Evolutionary conservation across 1,140 invertebrate genomes (phyloP).

Genomic region (Drosophila kikkawai): DNA sequence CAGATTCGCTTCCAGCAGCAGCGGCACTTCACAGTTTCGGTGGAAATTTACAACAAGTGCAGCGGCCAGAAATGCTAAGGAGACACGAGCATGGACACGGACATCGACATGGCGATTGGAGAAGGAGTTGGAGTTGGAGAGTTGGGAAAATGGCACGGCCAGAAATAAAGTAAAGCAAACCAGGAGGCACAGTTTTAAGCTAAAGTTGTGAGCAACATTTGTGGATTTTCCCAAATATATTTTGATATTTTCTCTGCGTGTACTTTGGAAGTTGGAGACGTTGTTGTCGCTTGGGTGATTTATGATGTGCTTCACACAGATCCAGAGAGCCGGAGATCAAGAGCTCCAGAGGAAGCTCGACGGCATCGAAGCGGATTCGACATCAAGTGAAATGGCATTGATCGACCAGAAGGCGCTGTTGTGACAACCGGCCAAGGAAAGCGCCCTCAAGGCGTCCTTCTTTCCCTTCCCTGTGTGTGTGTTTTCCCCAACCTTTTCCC

Average conservation of each 20-base stretch:
- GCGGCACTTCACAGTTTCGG: slow-evolving; percentile 66
- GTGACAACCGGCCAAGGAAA: slow-evolving; percentile 55
- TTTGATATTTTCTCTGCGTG: slow-evolving; percentile 7
- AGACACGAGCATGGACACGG: slow-evolving; percentile 56
- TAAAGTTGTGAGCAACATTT: neutral
- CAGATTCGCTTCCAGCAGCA: slow-evolving; percentile 59
- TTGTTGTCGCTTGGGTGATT: slow-evolving; percentile 61
- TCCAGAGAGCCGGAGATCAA: slow-evolving; percentile 11
- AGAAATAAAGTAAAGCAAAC: neutral
- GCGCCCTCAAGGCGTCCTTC: neutral
- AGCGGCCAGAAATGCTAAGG: slow-evolving; percentile 69
- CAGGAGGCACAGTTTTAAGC: no score
- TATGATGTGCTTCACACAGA: slow-evolving; percentile 77
- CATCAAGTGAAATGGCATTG: slow-evolving; percentile 79
- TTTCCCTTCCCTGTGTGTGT: neutral
- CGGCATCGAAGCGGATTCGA: slow-evolving; percentile 51
- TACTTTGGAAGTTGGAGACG: slow-evolving; percentile 20
- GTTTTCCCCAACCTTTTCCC: neutral
- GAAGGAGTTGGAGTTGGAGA: slow-evolving; percentile 23
- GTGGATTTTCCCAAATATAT: neutral
- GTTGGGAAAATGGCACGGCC: slow-evolving; percentile 22
- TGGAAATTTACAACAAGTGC: slow-evolving; percentile 82
- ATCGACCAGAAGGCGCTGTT: slow-evolving; percentile 72
- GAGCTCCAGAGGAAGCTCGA: slow-evolving; percentile 12
- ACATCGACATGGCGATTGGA: slow-evolving; percentile 34